These are phyloP conservation scores for Octopus sinensis DNA, from an alignment of 1,140 invertebrate species.

Conservation along the genomic window DNA sequence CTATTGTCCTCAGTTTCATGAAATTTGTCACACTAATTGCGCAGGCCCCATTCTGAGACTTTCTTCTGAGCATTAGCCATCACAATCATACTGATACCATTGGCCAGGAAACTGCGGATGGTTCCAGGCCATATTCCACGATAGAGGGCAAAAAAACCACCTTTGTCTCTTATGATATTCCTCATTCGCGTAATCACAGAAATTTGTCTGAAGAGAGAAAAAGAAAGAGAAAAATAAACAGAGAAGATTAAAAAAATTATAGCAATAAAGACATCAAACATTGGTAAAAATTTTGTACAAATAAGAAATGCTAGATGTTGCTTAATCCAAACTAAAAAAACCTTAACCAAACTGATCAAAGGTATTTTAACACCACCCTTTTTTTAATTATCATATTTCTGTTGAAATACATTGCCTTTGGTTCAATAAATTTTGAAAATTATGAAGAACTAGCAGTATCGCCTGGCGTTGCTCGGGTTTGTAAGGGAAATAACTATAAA, in stretches of 20 bases:
- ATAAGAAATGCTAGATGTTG: not conserved
- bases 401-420: too few species aligned
- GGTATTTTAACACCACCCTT: too few species aligned
- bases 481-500: too few species aligned
- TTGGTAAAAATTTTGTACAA: not conserved
- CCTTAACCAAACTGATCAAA: too few species aligned
- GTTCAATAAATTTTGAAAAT: too few species aligned
- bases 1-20: too few species aligned
- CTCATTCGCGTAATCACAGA: slow-evolving; percentile 40
- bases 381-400: too few species aligned
- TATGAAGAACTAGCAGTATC: too few species aligned
- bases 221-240: not conserved
- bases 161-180: slow-evolving; percentile 38
- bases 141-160: slow-evolving; percentile 48
- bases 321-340: not conserved
- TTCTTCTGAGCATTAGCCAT: slow-evolving; percentile 51
- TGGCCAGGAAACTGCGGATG: slow-evolving; percentile 48
- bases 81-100: slow-evolving; percentile 53
- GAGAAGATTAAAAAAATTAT: too few species aligned
- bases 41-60: slow-evolving; percentile 46
- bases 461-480: too few species aligned
- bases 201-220: slow-evolving; percentile 33
- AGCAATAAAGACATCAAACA: not conserved
- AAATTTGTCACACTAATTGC: slow-evolving; percentile 6
- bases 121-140: slow-evolving; percentile 46